These are phyloP conservation scores for Ceratothoa steindachneri DNA, from an alignment of 2,888 invertebrate genomes.

Conservation along the genomic window DNA sequence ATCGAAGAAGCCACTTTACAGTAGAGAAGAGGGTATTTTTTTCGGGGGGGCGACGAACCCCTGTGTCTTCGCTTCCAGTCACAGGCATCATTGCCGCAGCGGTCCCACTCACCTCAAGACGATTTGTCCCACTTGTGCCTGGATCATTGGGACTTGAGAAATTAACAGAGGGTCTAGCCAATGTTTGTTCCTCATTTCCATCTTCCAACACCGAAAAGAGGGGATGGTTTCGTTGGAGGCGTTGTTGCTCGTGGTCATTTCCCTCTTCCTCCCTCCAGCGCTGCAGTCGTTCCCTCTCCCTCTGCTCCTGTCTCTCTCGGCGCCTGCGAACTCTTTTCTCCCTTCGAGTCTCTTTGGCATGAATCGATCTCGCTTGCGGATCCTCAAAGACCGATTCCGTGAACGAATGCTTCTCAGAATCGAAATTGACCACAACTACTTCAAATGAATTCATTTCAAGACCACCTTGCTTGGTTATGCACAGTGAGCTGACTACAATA, in stretches of 20 bases:
- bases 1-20: not conserved
- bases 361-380: conserved; percentile 18
- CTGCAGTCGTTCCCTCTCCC: conserved; percentile 24
- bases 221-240: not conserved
- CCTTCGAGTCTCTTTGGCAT: not conserved
- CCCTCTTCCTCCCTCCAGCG: conserved; percentile 25
- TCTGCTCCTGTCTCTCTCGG: conserved; percentile 21
- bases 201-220: not conserved
- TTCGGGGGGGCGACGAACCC: not conserved
- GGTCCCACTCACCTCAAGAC: not conserved
- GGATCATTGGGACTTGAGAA: too few relatives aligned
- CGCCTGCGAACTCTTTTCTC: conserved; percentile 8
- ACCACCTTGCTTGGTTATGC: too few relatives aligned
- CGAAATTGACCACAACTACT: not conserved
- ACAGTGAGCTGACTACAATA: too few relatives aligned
- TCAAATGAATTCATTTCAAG: not conserved
- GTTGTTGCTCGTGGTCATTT: conserved; percentile 18
- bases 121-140: not conserved
- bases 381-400: conserved; percentile 24
- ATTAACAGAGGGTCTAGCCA: too few relatives aligned
- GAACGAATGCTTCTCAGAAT: not conserved
- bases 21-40: not conserved
- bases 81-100: too few relatives aligned
- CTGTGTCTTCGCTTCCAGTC: too few relatives aligned
- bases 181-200: not conserved